These are phyloP conservation scores for Hippasteria phrygiana DNA, from an alignment of 53 echinoderm and acorn worm species.

Conservation along the genomic window DNA sequence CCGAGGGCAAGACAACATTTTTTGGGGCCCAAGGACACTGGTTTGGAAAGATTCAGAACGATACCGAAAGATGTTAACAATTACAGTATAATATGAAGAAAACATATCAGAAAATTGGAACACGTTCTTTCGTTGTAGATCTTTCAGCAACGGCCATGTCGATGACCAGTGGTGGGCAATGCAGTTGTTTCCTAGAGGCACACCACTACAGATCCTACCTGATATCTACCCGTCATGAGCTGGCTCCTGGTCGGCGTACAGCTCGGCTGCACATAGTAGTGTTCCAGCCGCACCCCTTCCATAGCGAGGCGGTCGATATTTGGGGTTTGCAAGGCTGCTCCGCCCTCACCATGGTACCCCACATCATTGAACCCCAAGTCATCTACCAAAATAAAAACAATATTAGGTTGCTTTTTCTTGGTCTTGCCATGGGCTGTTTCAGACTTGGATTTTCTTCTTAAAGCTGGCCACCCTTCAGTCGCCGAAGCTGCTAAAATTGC, in stretches of 20 bases:
- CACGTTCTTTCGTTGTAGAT: too few relatives aligned
- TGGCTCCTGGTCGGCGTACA: conserved; percentile 86
- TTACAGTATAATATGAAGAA: too few relatives aligned
- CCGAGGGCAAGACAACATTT: too few relatives aligned
- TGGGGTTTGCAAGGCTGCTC: conserved; percentile 73
- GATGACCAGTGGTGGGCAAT: too few relatives aligned
- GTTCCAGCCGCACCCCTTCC: conserved; percentile 78
- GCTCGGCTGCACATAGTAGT: conserved; percentile 89
- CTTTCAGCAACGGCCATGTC: too few relatives aligned
- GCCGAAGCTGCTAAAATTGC: neutral
- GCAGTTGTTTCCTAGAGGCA: neutral
- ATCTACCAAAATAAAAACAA: conserved; percentile 78
- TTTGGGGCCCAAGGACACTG: too few relatives aligned
- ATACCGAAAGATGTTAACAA: too few relatives aligned
- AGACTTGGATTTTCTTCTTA: conserved; percentile 2
- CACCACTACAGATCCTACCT: too few relatives aligned
- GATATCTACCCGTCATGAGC: conserved; percentile 85
- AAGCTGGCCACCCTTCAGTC: neutral
- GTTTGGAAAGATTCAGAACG: too few relatives aligned
- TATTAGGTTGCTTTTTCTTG: conserved; percentile 61
- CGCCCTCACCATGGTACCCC: conserved; percentile 76
- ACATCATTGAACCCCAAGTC: conserved; percentile 86
- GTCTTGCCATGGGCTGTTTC: neutral
- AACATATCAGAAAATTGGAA: too few relatives aligned
- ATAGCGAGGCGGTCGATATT: conserved; percentile 74